phyloP scores from a whole-genome alignment of 2,113 vertebrate genomes.

The Prolemur simus region DNA sequence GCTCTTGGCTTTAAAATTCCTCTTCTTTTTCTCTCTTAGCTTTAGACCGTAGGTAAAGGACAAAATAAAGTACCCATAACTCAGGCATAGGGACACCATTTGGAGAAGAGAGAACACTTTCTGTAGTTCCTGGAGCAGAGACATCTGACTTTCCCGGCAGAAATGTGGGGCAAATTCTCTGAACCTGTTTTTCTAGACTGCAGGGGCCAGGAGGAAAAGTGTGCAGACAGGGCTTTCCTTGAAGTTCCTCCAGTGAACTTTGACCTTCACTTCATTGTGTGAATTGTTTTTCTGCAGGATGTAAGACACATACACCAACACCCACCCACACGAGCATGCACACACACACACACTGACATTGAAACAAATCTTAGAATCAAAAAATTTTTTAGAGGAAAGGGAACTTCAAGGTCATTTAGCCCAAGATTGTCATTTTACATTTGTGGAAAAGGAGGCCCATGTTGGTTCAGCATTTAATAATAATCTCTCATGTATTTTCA shows the following conservation, averaged over 20 bases:
- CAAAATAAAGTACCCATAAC: background rate
- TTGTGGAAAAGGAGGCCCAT: background rate
- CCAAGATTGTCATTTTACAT: background rate
- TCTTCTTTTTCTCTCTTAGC: background rate
- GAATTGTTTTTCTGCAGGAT: background rate
- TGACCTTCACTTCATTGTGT: background rate
- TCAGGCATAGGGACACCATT: background rate
- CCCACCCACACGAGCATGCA: too few relatives aligned
- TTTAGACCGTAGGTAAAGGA: background rate
- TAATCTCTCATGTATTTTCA: background rate
- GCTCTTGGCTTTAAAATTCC: background rate
- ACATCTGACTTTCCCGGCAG: background rate
- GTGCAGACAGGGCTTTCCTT: background rate
- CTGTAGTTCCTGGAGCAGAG: background rate
- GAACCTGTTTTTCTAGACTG: background rate
- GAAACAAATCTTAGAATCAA: background rate
- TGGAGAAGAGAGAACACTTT: background rate
- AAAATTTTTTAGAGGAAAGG: background rate
- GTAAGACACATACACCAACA: rapidly evolving
- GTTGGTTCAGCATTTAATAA: background rate
- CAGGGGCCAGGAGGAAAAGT: background rate
- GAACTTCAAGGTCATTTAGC: background rate
- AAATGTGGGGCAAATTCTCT: background rate
- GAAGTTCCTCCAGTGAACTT: background rate
- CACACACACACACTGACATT: background rate